These are phyloP conservation scores for Aythya baeri DNA, from an alignment of 2,113 vertebrate species.

Conservation along the genomic window DNA sequence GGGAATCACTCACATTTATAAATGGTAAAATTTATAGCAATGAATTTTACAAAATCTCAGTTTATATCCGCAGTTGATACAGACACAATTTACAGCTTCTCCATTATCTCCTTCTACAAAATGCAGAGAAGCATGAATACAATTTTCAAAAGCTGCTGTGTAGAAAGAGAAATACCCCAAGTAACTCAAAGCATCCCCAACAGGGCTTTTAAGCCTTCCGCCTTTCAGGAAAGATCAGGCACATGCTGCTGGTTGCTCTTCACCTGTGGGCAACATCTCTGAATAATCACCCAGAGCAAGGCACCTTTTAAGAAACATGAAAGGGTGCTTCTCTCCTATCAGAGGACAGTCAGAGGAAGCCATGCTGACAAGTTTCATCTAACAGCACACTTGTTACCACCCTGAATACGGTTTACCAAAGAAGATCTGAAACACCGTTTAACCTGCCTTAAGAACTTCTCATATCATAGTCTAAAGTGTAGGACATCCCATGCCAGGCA, in stretches of 20 bases:
- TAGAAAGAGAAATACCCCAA: background rate
- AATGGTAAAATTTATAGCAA: background rate
- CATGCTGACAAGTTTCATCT: background rate
- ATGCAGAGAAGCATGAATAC: background rate
- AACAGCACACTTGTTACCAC: background rate
- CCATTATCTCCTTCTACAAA: background rate
- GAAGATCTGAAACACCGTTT: background rate
- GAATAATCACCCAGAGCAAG: background rate
- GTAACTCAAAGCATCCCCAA: background rate
- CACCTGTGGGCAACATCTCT: background rate
- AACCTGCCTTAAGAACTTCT: background rate
- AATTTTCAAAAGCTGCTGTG: background rate
- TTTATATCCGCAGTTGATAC: background rate
- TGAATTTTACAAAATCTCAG: background rate
- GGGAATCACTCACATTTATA: background rate
- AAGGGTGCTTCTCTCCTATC: background rate
- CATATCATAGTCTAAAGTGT: too few species aligned
- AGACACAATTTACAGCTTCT: background rate
- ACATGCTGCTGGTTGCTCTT: background rate
- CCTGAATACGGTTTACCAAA: background rate
- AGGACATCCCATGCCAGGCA: too few species aligned
- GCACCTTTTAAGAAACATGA: background rate
- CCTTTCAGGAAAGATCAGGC: background rate
- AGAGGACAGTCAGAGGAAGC: slow-evolving; percentile 12
- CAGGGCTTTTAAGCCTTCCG: background rate